These are phyloP conservation scores for Amblyraja radiata DNA, from an alignment of 2,797 vertebrate species.

Conservation along the genomic window DNA sequence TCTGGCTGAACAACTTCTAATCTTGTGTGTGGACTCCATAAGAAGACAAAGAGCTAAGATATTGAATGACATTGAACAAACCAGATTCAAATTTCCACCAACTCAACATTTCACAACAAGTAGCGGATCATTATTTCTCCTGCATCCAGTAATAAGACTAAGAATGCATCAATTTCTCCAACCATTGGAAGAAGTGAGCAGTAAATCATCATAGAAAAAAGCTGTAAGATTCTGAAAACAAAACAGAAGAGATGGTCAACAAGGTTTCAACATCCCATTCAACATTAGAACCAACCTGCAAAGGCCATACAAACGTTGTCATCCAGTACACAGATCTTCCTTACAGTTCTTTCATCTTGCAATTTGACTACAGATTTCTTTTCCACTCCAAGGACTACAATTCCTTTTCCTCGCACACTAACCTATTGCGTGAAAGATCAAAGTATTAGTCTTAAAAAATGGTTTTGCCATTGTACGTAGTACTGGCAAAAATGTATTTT, in stretches of 20 bases:
- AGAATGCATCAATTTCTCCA: not conserved
- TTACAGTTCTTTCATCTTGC: constrained; percentile 74
- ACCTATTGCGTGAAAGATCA: constrained; percentile 53
- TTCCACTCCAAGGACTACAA: constrained; percentile 75
- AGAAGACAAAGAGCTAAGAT: too few relatives aligned
- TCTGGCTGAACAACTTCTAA: too few relatives aligned
- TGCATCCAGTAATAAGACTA: not conserved
- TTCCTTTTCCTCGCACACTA: constrained; percentile 70
- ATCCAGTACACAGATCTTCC: constrained; percentile 75
- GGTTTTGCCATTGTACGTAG: not conserved
- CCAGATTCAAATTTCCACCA: not conserved
- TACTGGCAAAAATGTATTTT: not conserved
- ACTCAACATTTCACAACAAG: not conserved
- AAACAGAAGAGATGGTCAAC: not conserved
- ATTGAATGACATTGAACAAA: too few relatives aligned
- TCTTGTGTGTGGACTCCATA: too few relatives aligned
- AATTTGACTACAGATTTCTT: constrained; percentile 77
- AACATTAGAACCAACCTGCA: constrained; percentile 52
- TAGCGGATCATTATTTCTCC: not conserved
- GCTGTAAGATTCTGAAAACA: not conserved
- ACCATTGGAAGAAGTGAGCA: not conserved
- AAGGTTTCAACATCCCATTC: not conserved
- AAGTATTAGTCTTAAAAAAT: not conserved
- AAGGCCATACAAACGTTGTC: constrained; percentile 80
- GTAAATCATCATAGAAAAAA: not conserved